Conservation (phyloP, 2,113 vertebrate genomes). For the Campylorhamphus procurvoides region DNA sequence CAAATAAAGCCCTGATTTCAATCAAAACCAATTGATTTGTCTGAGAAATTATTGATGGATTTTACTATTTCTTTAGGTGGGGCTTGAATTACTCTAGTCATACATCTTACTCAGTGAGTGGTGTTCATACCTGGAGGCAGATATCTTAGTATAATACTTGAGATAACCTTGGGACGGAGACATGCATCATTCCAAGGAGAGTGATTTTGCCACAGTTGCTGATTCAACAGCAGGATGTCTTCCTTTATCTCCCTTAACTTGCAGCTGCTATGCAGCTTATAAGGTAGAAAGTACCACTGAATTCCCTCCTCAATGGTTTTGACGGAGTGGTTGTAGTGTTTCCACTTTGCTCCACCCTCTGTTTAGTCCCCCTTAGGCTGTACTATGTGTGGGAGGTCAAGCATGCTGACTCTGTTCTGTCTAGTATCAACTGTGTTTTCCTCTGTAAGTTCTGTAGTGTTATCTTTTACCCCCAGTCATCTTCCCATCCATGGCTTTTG, state of each 20-base stretch:
- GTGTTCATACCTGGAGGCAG: neutral
- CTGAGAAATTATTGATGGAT: neutral
- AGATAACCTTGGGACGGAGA: neutral
- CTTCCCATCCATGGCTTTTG: neutral
- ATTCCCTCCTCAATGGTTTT: neutral
- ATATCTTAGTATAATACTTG: neutral
- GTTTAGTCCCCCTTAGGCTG: neutral
- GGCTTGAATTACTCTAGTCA: neutral
- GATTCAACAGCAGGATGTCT: neutral
- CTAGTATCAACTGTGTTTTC: neutral
- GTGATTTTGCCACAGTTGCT: neutral
- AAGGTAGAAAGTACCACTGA: neutral
- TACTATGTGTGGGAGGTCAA: neutral
- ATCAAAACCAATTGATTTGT: neutral
- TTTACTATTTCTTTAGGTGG: neutral
- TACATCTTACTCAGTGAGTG: neutral
- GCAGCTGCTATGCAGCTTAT: neutral
- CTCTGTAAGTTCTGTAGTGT: neutral
- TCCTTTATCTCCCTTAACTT: neutral
- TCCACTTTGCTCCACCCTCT: neutral
- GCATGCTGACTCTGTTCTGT: neutral
- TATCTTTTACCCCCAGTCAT: neutral
- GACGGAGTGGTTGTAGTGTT: neutral
- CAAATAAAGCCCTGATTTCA: neutral
- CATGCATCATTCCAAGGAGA: neutral